phyloP scores from a whole-genome alignment of 2,888 invertebrate genomes.

The Sclerodermus sp. region DNA sequence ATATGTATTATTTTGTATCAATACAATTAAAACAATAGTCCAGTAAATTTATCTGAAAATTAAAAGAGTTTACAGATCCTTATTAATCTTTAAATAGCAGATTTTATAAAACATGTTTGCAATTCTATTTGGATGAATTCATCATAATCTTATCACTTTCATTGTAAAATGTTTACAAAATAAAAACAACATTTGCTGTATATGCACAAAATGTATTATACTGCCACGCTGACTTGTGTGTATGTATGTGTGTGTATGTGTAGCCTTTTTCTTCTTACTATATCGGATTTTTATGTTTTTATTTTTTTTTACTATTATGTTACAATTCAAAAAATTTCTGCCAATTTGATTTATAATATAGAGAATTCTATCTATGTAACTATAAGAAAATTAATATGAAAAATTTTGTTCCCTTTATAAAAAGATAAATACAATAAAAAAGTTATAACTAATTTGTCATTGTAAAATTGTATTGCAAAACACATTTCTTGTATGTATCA shows the following conservation, averaged over 20 bases:
- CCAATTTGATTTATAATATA: slow-evolving; percentile 15
- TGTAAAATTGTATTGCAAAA: slow-evolving; percentile 27
- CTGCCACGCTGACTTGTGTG: too few relatives aligned
- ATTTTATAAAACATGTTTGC: too few relatives aligned
- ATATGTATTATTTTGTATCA: slow-evolving; percentile 8
- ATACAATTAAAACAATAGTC: slow-evolving; percentile 8
- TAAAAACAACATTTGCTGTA: too few relatives aligned
- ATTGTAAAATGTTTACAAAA: too few relatives aligned
- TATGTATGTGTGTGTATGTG: slow-evolving; percentile 15
- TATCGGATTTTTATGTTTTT: too few relatives aligned
- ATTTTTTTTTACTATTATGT: slow-evolving; percentile 7
- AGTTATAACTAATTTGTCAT: slow-evolving; percentile 22
- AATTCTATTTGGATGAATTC: too few relatives aligned
- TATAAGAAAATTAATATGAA: slow-evolving; percentile 33
- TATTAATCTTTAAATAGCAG: too few relatives aligned
- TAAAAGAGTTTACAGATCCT: too few relatives aligned
- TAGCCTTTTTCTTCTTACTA: too few relatives aligned
- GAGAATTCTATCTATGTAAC: slow-evolving; percentile 27
- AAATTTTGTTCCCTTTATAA: slow-evolving; percentile 18
- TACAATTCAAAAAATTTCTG: slow-evolving; percentile 16
- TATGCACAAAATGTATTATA: too few relatives aligned
- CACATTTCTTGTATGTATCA: slow-evolving; percentile 24
- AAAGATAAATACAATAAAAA: slow-evolving; percentile 22
- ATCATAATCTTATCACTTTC: too few relatives aligned
- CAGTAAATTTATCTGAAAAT: slow-evolving; percentile 4